Conservation (phyloP, 92 coral and sea anemone species). For the Porites lobata region DNA sequence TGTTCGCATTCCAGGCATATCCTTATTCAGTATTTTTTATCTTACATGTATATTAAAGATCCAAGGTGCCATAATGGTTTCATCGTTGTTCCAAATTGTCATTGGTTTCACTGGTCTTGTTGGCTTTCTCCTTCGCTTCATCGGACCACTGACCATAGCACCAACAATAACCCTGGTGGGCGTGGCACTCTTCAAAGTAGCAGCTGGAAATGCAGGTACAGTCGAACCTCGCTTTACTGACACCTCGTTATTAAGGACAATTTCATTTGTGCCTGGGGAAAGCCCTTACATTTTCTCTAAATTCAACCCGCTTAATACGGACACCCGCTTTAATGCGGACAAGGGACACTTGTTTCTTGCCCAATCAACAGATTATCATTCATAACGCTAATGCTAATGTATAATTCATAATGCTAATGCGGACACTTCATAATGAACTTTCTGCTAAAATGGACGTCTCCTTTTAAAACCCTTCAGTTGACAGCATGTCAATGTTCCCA, state of each 20-base stretch:
- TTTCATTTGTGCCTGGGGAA: too few species aligned
- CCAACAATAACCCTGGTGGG: constrained; percentile 96
- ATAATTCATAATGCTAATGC: too few species aligned
- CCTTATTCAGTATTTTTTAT: too few species aligned
- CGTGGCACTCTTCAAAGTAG: constrained; percentile 87
- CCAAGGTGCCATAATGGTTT: constrained; percentile 97
- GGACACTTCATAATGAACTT: too few species aligned
- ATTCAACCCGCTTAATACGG: too few species aligned
- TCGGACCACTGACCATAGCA: constrained; percentile 95
- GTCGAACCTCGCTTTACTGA: background rate
- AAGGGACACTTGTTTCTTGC: background rate
- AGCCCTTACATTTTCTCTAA: background rate
- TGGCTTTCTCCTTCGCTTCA: constrained; percentile 88
- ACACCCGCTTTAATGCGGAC: too few species aligned
- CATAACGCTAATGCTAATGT: too few species aligned
- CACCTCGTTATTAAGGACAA: too few species aligned
- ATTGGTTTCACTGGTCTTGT: constrained; percentile 91
- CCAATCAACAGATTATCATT: background rate
- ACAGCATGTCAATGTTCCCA: too few species aligned
- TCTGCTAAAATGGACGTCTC: too few species aligned
- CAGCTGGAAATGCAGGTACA: constrained; percentile 84
- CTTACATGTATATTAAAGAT: constrained; percentile 57
- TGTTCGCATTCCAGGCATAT: too few species aligned
- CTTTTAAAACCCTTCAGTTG: too few species aligned
- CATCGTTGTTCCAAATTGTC: constrained; percentile 89